These are phyloP conservation scores for Acanthopleura granulata DNA, from an alignment of 2,888 invertebrate genomes.

Conservation along the genomic window DNA sequence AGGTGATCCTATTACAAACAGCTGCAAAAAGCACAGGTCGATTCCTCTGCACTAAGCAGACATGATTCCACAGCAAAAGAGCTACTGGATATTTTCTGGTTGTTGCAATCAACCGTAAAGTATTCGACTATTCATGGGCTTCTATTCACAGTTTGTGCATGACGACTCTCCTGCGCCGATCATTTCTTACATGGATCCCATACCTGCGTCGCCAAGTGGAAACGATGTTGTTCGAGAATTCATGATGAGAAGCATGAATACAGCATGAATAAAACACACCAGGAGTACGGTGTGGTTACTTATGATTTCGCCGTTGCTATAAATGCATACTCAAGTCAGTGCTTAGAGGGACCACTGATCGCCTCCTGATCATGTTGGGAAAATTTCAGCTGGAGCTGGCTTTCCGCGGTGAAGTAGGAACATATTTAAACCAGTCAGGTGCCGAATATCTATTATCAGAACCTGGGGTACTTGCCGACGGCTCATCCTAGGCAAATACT, in stretches of 20 bases:
- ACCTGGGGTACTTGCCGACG: constrained; percentile 1
- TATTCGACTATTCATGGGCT: too few relatives aligned
- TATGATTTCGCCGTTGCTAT: too few relatives aligned
- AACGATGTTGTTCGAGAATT: constrained; percentile 28
- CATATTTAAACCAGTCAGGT: neutral
- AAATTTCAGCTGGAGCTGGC: constrained; percentile 21
- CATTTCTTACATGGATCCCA: constrained; percentile 29
- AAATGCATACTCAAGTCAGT: too few relatives aligned
- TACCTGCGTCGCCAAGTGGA: constrained; percentile 21
- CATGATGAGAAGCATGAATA: constrained; percentile 23
- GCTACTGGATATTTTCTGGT: neutral
- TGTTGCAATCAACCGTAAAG: too few relatives aligned
- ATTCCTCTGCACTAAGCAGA: neutral
- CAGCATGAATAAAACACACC: constrained; percentile 21
- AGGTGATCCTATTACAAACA: neutral
- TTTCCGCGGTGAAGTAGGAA: constrained; percentile 16
- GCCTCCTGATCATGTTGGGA: constrained; percentile 16
- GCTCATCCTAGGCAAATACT: neutral
- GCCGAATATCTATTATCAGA: neutral
- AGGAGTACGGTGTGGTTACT: too few relatives aligned
- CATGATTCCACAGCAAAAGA: neutral
- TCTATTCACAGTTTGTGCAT: constrained; percentile 11
- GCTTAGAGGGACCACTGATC: constrained; percentile 21
- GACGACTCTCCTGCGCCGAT: constrained; percentile 22
- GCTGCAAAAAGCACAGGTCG: neutral